phyloP scores from a whole-genome alignment of 2,888 invertebrate species.

The Hirtodrosophila trivittata region DNA sequence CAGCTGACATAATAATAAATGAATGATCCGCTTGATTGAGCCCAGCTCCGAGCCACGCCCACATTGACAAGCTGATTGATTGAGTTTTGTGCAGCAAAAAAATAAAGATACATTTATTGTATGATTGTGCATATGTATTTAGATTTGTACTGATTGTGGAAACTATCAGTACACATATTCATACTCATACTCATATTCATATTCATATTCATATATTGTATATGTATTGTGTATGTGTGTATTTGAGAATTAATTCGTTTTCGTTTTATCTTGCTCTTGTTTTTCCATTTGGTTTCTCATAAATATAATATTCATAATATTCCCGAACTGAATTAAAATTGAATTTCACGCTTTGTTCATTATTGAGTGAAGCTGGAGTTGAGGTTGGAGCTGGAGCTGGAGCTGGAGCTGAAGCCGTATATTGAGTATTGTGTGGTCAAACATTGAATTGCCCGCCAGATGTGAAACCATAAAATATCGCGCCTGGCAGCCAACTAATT shows the following conservation, averaged over 20 bases:
- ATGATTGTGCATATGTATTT: constrained; percentile 27
- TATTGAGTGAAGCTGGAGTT: constrained; percentile 8
- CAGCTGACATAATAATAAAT: constrained; percentile 64
- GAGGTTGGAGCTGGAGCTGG: background rate
- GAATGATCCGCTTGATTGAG: constrained; percentile 45
- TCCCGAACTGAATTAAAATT: constrained; percentile 56
- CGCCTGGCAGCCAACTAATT: constrained; percentile 59
- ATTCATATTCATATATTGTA: no score
- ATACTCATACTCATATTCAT: no score
- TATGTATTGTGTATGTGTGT: no score
- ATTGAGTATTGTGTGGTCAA: constrained; percentile 41
- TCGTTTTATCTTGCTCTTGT: background rate
- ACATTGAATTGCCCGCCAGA: constrained; percentile 42
- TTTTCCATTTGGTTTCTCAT: background rate
- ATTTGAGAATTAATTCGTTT: constrained; percentile 11
- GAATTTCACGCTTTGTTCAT: constrained; percentile 33
- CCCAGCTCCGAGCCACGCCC: constrained; percentile 22
- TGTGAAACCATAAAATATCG: constrained; percentile 31
- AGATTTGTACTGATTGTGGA: constrained; percentile 25
- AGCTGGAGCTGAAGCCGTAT: background rate
- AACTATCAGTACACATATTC: constrained; percentile 14
- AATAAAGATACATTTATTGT: constrained; percentile 1
- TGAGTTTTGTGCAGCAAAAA: constrained; percentile 31
- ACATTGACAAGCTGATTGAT: constrained; percentile 63
- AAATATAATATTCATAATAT: constrained; percentile 29